Evolutionary conservation across 2,888 invertebrate species (phyloP).

Genomic region (Eilema caniola): DNA sequence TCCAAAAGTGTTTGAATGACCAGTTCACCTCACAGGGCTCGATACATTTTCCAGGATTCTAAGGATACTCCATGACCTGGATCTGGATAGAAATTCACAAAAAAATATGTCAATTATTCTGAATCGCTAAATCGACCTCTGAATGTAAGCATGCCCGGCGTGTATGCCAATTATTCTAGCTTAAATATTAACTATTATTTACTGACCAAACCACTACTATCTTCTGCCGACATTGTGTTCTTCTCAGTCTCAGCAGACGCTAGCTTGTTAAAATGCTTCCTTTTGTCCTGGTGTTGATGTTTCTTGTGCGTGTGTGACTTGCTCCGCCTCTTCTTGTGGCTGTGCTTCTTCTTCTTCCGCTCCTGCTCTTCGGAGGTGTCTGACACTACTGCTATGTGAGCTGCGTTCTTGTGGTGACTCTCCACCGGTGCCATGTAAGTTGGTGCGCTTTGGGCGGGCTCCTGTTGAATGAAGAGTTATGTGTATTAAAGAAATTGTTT

Average conservation of each 20-base stretch:
- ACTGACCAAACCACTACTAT: slow-evolving; percentile 57
- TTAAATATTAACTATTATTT: slow-evolving; percentile 6
- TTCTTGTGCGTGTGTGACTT: slow-evolving; percentile 63
- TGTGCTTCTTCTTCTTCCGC: slow-evolving; percentile 66
- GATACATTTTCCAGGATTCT: no score
- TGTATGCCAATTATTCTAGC: not conserved
- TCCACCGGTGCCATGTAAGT: slow-evolving; percentile 79
- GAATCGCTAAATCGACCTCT: not conserved
- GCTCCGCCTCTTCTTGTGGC: slow-evolving; percentile 61
- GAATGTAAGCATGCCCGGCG: not conserved
- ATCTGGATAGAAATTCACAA: not conserved
- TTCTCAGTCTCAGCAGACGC: slow-evolving; percentile 67
- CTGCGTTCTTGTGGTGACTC: slow-evolving; percentile 44
- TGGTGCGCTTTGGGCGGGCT: slow-evolving; percentile 52
- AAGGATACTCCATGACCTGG: not conserved
- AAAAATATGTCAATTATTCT: not conserved
- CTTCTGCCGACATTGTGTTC: slow-evolving; percentile 69
- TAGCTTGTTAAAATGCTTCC: slow-evolving; percentile 60
- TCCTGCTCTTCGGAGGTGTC: slow-evolving; percentile 52
- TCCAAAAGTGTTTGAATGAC: not conserved
- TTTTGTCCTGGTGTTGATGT: slow-evolving; percentile 67
- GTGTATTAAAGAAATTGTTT: not conserved
- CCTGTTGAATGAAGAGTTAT: slow-evolving; percentile 51
- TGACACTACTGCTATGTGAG: slow-evolving; percentile 31
- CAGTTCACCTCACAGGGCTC: not conserved